Evolutionary conservation across 1,140 invertebrate species (phyloP), one percentile per base, ranked within the genome.

Genomic region (Manduca sexta): DNA sequence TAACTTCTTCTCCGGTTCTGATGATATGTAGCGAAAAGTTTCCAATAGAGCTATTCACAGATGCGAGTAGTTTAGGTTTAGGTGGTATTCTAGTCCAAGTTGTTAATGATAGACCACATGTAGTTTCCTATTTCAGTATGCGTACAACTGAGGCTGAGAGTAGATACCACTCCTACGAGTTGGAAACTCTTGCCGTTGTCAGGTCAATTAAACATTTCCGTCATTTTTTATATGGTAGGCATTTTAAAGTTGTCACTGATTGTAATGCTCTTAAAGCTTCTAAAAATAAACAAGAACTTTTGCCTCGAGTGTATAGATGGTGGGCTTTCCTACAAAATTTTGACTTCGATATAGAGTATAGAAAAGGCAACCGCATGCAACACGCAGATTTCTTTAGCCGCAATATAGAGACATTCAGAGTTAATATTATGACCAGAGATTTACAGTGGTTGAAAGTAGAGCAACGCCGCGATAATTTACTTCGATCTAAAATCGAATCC

Each of bases 271-370:
- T 49, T 61, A 46, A 57, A 51, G 48, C 45, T 11, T 35, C 57
- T 50, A 14, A 57, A 40, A 5, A 58, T 49, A 49, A 40, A 68
- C 70, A 64, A 42, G 69, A 74, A 39, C 34, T 71, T 3, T 34
- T 60, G 15, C 60, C 69, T 11, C 14, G 68, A 37, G 58, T 74
- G 30, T 65, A 62, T 14, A 29, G 67, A 1, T 84, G 78, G 74
- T 67, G 61, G 53, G 49, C 77, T 5, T 52, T 62, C 7, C 14
- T 74, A 26, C 60, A 65, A 18, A 51, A 51, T 12, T 60, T 37
- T 18, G 45, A 60, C 1, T 60, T 60, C 13, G 49, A 56, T 5
- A 16, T 52, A 0, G 46, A 54, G 6, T 52, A 55, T 35, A 21
- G 52, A 2, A 53, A 60, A 41, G 52, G 57, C 8, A 40, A 60